Evolutionary conservation across 2,797 vertebrate species (phyloP), one percentile per base, ranked within the genome.

Genomic region (Molossus alvarezi): DNA sequence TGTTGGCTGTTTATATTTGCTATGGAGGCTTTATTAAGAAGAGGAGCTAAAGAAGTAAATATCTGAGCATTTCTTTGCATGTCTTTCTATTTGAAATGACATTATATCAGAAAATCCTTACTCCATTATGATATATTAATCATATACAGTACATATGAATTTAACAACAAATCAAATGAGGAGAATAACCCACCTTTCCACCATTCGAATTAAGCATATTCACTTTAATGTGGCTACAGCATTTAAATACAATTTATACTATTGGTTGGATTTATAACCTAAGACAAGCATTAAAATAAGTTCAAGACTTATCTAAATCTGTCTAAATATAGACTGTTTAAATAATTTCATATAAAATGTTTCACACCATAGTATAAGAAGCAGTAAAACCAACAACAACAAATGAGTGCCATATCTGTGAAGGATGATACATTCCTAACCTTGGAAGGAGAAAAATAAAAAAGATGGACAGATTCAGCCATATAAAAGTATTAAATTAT

Each of bases 61-160:
- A 76, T 57, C 18, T 69, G 41, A 72, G 58, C 14, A 21, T 11
- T 29, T 57, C 25, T 55, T 45, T 87, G 53, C 5, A 23, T 75
- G 72, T 80, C 18, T 96, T 94, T 84, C 80, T 73, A 3, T 80
- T 71, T 75, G 18, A 71, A 77, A 55, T 88, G 75, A 51, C 9
- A 33, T 86, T 82, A 76, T 29, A 4, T 60, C 65, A 81, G 65
- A 81, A 92, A 77, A 75, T 55, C 27, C 20, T 62, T 92, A 11
- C 41, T 62, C 1, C 41, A 5, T 27, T 91, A 21, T 41, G 13
- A 55, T n/a, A 29, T 29, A 25, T 71, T 79, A 80, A 9, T 69
- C 33, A 33, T 57, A 2, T 33, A 48, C 1, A 69, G 57, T 60
- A 10, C 6, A 13, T 60, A 72, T 90, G 58, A 33, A 67, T 29